Conservation (phyloP, 1,140 invertebrate genomes). For the Trichonephila clavata region DNA sequence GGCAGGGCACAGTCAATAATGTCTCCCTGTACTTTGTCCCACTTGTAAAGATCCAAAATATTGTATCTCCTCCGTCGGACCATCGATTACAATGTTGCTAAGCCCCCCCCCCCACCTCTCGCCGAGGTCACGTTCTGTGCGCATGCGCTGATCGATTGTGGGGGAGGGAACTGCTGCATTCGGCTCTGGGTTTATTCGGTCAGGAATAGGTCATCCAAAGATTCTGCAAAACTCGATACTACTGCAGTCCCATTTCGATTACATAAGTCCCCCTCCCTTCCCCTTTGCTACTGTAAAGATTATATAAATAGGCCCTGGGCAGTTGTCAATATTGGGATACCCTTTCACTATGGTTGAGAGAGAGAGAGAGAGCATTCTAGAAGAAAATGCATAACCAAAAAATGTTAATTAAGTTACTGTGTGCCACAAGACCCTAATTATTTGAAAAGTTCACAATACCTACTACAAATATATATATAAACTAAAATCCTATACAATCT, state of each 20-base stretch:
- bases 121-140: background rate
- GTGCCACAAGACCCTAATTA: no score
- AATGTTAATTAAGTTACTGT: no score
- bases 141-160: conserved; percentile 67
- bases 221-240: conserved; percentile 37
- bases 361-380: no score
- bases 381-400: no score
- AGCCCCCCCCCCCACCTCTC: background rate
- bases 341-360: no score
- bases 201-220: conserved; percentile 34
- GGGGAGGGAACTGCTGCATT: conserved; percentile 56
- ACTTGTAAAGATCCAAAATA: conserved; percentile 54
- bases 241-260: conserved; percentile 32
- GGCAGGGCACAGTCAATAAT: conserved; percentile 32
- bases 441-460: no score
- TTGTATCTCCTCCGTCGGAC: conserved; percentile 60
- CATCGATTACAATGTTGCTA: conserved; percentile 74
- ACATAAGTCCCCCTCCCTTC: background rate
- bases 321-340: no score
- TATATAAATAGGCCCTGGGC: no score
- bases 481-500: no score
- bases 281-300: no score
- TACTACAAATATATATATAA: no score
- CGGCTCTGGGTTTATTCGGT: background rate
- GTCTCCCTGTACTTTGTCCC: background rate